These are phyloP conservation scores for Gulo gulo DNA, from an alignment of 2,113 vertebrate genomes.

Conservation along the genomic window DNA sequence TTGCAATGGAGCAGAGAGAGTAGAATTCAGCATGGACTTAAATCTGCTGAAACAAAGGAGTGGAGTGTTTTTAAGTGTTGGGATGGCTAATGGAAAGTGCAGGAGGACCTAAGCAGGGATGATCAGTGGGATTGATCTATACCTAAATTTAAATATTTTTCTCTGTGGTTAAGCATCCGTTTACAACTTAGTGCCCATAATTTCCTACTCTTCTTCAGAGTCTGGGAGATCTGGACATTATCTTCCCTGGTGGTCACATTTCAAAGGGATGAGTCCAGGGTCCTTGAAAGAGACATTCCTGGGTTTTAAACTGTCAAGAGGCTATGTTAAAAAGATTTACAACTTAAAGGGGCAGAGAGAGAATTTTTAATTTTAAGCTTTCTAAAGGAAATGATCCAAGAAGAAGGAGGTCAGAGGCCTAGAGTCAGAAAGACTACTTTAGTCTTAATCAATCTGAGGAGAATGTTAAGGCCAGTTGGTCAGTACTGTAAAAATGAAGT, in stretches of 20 bases:
- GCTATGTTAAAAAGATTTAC: background rate
- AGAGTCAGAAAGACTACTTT: background rate
- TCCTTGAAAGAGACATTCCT: background rate
- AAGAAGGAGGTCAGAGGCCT: background rate
- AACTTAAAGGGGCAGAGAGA: background rate
- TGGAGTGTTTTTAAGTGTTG: background rate
- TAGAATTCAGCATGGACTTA: background rate
- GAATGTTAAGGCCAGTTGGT: background rate
- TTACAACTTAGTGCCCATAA: background rate
- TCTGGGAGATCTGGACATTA: background rate
- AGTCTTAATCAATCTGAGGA: background rate
- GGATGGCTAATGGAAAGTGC: background rate
- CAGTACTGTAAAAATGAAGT: background rate
- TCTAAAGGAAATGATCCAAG: background rate
- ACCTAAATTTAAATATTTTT: background rate
- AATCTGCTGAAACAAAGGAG: background rate
- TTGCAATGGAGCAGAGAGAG: background rate
- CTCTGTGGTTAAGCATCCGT: background rate
- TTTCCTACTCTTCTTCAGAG: background rate
- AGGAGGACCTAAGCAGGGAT: background rate
- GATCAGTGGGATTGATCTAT: background rate
- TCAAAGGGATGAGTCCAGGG: background rate
- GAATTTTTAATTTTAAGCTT: background rate
- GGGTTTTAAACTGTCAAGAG: background rate
- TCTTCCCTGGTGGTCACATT: background rate